Conservation (phyloP, 1,140 invertebrate species). For the Ptiloglossa arizonensis region DNA sequence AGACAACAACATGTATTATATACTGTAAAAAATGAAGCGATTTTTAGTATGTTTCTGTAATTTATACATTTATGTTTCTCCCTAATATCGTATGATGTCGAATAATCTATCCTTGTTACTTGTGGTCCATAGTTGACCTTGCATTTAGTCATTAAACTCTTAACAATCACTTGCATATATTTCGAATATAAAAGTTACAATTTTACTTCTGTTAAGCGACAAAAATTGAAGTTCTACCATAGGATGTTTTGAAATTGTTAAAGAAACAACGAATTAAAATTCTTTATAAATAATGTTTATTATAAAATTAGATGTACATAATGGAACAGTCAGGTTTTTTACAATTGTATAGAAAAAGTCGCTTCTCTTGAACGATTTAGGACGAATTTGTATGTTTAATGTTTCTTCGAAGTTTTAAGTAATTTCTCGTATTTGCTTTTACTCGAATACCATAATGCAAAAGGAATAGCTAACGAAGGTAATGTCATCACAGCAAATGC, state of each 20-base stretch:
- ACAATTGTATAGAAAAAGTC: constrained; percentile 43
- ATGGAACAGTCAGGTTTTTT: constrained; percentile 72
- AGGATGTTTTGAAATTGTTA: neutral
- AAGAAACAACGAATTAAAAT: constrained; percentile 9
- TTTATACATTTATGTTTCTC: neutral
- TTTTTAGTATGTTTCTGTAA: neutral
- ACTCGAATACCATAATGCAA: constrained; percentile 96
- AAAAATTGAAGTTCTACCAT: no score
- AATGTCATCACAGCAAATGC: constrained; percentile 98
- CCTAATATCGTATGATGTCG: no score
- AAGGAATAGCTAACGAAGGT: constrained; percentile 96
- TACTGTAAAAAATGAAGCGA: neutral
- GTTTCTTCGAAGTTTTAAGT: constrained; percentile 76
- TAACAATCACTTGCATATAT: no score
- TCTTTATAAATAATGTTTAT: constrained; percentile 77
- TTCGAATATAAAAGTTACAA: no score
- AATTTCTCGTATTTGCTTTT: constrained; percentile 97
- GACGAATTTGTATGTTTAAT: constrained; percentile 64
- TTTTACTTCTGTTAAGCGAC: no score
- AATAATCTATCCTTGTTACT: no score
- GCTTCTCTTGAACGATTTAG: constrained; percentile 56
- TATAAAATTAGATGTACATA: constrained; percentile 74
- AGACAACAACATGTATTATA: neutral
- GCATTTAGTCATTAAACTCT: no score
- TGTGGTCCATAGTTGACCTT: no score